Evolutionary conservation across 2,888 invertebrate species (phyloP), one percentile per base, ranked within the genome.

Genomic region (Cryptops parisi): DNA sequence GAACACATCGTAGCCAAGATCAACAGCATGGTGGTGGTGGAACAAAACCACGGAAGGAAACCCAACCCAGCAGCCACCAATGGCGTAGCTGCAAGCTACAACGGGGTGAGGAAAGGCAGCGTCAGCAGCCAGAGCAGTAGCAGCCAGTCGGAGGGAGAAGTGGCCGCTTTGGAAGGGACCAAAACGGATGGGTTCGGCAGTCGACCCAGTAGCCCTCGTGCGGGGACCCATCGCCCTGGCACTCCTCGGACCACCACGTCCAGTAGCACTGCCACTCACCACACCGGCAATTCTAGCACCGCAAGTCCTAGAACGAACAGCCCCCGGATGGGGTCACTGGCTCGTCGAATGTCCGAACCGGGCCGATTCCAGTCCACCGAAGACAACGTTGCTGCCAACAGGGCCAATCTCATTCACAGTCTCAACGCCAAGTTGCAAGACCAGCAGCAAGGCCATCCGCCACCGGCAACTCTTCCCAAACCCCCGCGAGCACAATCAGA

Each of bases 191-290:
- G 6, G 6, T 9, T 5, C 4, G 46, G 46, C 19, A 46, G 46
- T 24, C 46, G 25, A 22, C 46, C 46, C 9, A 23, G 24, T 19
- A 46, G 46, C 24, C 46, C 46, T 17, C 9, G 19, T 12, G 17
- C 17, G 17, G 25, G 22, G 5, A 12, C 22, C 9, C 46, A 19
- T 9, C 21, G 46, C 5, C 6, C 24, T 21, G 19, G 78, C 79
- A 23, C 69, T 77, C 1, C 70, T 74, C 2, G 64, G 74, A 0
- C 67, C 79, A 1, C 70, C 78, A 4, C 72, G 73, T 60, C 68
- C 70, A 23, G 72, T 73, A 60, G 72, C 72, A 40, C 19, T 52
- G 41, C 45, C 53, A 47, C n/a, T 22, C 12, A 12, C 17, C 25
- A 9, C 9, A 46, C 22, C 6, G 6, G n/a, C 6, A 41, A 41